Evolutionary conservation across 2,113 vertebrate genomes (phyloP).

Genomic region (Pterophyllum scalare): DNA sequence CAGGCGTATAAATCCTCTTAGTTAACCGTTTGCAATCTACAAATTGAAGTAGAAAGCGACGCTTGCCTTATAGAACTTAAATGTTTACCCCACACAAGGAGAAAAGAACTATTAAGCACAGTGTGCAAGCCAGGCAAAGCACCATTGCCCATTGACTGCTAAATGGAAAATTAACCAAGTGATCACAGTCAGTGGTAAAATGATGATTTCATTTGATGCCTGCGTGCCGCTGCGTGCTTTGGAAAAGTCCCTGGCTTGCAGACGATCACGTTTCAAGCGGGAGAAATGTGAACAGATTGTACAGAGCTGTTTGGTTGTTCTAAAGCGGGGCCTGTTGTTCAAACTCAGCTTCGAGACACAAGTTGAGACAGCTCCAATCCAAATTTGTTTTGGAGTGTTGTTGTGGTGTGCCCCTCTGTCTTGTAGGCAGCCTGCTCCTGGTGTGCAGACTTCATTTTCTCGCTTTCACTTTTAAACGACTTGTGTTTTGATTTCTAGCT

Average conservation of each 20-base stretch:
- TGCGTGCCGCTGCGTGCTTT: constrained; percentile 37
- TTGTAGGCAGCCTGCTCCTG: constrained; percentile 33
- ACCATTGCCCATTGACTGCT: constrained; percentile 15
- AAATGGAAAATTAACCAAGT: constrained; percentile 55
- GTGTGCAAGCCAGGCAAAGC: constrained; percentile 4
- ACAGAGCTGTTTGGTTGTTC: constrained; percentile 33
- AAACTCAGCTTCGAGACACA: constrained; percentile 40
- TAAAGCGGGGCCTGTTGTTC: constrained; percentile 45
- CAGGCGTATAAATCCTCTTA: background rate
- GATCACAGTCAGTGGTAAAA: constrained; percentile 55
- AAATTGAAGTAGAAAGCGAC: background rate
- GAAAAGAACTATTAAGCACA: constrained; percentile 19
- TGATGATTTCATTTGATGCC: constrained; percentile 62
- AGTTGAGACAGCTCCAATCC: constrained; percentile 47
- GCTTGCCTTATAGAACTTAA: background rate
- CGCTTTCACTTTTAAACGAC: constrained; percentile 40
- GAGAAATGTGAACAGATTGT: constrained; percentile 61
- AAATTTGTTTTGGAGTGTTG: constrained; percentile 37
- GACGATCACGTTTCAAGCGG: constrained; percentile 38
- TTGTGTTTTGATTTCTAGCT: constrained; percentile 45
- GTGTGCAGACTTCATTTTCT: constrained; percentile 28
- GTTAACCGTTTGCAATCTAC: background rate
- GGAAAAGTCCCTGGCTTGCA: constrained; percentile 23
- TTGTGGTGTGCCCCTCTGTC: constrained; percentile 32
- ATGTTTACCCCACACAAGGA: background rate